A percentile compares a stretch with the other conserved stretches of the same genome.
These are phyloP conservation scores for Leptestheria dahalacensis DNA, from an alignment of 1,140 invertebrate species.

Conservation along the genomic window DNA sequence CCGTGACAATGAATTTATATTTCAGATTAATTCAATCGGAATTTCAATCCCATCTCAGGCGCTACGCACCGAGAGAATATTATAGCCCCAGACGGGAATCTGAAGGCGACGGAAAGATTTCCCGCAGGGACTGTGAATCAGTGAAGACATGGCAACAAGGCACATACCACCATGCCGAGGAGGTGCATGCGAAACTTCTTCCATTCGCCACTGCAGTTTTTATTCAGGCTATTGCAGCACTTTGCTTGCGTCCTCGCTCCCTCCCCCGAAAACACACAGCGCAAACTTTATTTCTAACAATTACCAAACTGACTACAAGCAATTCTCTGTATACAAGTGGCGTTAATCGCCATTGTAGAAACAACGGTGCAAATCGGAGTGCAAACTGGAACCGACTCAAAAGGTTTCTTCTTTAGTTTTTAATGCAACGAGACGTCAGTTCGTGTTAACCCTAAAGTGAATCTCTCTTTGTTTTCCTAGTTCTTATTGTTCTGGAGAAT, in stretches of 20 bases:
- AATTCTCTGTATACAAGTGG: too few species aligned
- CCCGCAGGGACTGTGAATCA: constrained; percentile 16
- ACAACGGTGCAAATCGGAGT: too few species aligned
- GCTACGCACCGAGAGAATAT: constrained; percentile 6
- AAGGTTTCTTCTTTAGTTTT: too few species aligned
- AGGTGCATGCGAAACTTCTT: background rate
- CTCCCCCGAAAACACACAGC: too few species aligned
- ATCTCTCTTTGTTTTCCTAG: background rate
- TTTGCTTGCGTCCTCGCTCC: too few species aligned
- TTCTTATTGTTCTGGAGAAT: background rate
- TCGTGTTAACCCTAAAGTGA: background rate
- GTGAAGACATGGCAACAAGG: constrained; percentile 12
- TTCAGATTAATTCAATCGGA: constrained; percentile 15
- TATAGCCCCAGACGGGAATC: background rate
- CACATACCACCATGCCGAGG: background rate
- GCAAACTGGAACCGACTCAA: too few species aligned
- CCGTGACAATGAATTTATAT: constrained; percentile 17
- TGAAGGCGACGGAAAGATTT: constrained; percentile 1
- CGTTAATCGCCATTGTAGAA: too few species aligned
- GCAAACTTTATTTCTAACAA: too few species aligned
- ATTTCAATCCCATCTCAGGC: constrained; percentile 11
- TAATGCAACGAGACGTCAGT: too few species aligned
- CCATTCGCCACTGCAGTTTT: background rate
- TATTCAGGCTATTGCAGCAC: background rate
- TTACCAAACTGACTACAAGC: too few species aligned